Base-by-base conservation (phyloP, 1,140 invertebrate species). In the Araneus ventricosus region DNA sequence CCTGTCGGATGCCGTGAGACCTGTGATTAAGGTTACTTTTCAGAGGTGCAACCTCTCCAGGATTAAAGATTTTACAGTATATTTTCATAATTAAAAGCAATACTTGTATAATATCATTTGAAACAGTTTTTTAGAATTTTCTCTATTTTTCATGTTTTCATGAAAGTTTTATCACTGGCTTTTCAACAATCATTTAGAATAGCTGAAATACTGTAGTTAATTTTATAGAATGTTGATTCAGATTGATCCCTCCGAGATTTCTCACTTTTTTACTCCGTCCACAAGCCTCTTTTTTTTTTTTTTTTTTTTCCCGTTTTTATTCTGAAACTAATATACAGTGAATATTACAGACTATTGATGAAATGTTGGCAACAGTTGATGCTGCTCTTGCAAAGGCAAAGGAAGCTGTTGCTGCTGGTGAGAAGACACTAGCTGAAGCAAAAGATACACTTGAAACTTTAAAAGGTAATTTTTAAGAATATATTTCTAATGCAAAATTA, bases 351-450 rank as follows among this genome's bases (percentile, higher is more conserved):
- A 95, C 95, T 27, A 96, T 97, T 2, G 97, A 97, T 94, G 96
- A 97, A 93, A 95, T 97, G 84, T 94, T 97, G 34, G 96, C 96
- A 5, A 97, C 97, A 94, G 96, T 97, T n/a, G 96, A 98, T 94
- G 95, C 95, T 17, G 97, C 98, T 0, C 96, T 97, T 59, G 97
- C 96, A 0, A 97, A 96, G 94, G 98, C 98, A 0, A 97, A 97
- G 90, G 96, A 97, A 90, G 98, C 98, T 37, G 97, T 99, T 0
- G 96, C 97, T 93, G 96, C 97, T 80, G 98, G 98, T 22, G 98
- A 98, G 94, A 97, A 97, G 94, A 99, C 98, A 0, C 96, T 99
- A 0, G 96, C 97, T 94, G 97, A 99, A 95, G 98, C 98, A 2
- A 97, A 98, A 94, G 97, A 97, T 84, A 99, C 98, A 7, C 97